Percentiles rank a stretch among this genome's conserved stretches.
phyloP scores from a whole-genome alignment of 2,797 vertebrate genomes.

The Vespertilio murinus region DNA sequence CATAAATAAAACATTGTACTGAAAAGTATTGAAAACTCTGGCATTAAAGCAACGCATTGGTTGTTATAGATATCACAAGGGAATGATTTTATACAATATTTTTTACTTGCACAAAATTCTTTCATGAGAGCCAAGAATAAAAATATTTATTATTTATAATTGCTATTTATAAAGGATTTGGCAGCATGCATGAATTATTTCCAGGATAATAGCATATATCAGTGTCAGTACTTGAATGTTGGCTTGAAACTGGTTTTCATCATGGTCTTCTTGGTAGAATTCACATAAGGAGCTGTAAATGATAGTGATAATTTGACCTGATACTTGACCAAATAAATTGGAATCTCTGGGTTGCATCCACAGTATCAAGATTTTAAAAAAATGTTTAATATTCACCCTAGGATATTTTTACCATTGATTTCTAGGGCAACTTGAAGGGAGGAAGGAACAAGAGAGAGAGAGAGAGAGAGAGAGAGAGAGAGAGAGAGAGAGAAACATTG shows the following conservation, averaged over 20 bases:
- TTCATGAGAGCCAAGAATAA: neutral
- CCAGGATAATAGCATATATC: neutral
- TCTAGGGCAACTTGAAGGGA: no score
- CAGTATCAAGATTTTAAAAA: neutral
- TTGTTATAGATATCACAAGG: neutral
- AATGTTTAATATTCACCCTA: no score
- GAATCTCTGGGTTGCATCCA: neutral
- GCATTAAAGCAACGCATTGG: neutral
- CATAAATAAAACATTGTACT: neutral
- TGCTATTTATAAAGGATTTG: neutral
- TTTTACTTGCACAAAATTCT: neutral
- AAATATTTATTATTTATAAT: conserved; percentile 3
- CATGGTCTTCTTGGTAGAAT: neutral
- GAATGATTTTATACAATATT: neutral
- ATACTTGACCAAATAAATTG: neutral
- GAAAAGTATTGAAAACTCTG: neutral
- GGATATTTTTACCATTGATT: no score
- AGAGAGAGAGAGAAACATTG: no score
- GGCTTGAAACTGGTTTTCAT: neutral
- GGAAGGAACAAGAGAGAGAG: no score
- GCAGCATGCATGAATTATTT: neutral
- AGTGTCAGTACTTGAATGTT: neutral
- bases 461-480: no score
- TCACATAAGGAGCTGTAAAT: neutral
- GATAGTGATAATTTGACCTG: neutral